Evolutionary conservation across 2,888 invertebrate species (phyloP), one percentile per base, ranked within the genome.

Genomic region (Linhomoeus sp.): DNA sequence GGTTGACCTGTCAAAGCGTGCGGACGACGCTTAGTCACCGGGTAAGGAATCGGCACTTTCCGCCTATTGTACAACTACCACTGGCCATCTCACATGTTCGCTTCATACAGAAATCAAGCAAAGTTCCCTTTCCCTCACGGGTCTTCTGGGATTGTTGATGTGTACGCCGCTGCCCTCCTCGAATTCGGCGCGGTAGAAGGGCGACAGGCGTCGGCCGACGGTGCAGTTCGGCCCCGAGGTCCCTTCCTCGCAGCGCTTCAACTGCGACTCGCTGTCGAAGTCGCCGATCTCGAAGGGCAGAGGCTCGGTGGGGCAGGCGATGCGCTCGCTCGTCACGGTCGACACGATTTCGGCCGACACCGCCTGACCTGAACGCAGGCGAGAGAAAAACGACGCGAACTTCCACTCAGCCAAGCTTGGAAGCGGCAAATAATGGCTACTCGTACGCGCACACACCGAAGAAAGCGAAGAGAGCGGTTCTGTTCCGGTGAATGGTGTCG

Each of bases 251-350:
- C 29, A 29, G 29, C 29, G 29, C 29, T 56, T 26, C 26, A 9
- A 3, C 29, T 5, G 26, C 26, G 5, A 12, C 5, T n/a, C 5
- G 59, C 1, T 64, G 63, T 47, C 68, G 67, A 17, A 56, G 51
- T 17, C 56, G 55, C 40, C 53, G 47, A 20, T 60, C 61, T 33
- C 58, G 57, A 49, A 66, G 70, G 17, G 51, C 53, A 56, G 74
- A 72, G 23, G 59, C 57, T 43, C 64, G 52, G 2, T n/a, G 14
- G 74, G 73, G 42, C 76, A 70, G 2, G 62, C 53, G 42, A 76
- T 71, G 55, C 75, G 75, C 55, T 75, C 0, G 73, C 72, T 12
- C 75, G 75, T 63, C 75, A 76, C 17, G 73, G 73, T n/a, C 74
- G 67, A 53, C 40, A 76, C 57, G 49, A 76, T 71, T 65, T 76